Percentiles rank a stretch among this genome's conserved stretches.
phyloP scores from a whole-genome alignment of 2,888 invertebrate species.

The Cephus spinipes region DNA sequence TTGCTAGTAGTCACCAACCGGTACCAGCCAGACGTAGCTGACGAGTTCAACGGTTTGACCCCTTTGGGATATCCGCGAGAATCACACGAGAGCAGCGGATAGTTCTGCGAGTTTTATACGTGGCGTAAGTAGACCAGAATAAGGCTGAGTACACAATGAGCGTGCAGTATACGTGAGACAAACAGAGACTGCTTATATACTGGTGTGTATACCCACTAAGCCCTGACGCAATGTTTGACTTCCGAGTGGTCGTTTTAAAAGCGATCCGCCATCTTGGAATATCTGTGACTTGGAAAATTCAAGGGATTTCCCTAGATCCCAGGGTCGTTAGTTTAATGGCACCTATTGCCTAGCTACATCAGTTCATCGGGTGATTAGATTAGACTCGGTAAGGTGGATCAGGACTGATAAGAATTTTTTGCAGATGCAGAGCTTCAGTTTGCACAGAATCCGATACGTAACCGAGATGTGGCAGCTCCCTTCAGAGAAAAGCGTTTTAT shows the following conservation, averaged over 20 bases:
- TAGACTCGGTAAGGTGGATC: neutral
- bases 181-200: constrained; percentile 1
- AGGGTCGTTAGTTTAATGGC: neutral
- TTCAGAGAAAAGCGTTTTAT: constrained; percentile 36
- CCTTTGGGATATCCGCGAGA: neutral
- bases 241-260: neutral
- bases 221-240: constrained; percentile 4
- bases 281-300: neutral
- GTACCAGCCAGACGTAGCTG: neutral
- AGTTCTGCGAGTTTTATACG: constrained; percentile 1
- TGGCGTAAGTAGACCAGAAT: constrained; percentile 4
- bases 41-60: neutral
- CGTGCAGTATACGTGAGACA: constrained; percentile 3
- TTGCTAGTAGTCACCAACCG: neutral
- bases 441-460: constrained; percentile 35
- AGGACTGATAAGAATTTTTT: neutral
- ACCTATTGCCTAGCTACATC: neutral
- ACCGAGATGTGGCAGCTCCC: constrained; percentile 30
- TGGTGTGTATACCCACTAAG: neutral
- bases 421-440: neutral
- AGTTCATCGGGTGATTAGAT: neutral
- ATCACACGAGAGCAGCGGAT: neutral
- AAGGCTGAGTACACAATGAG: constrained; percentile 10
- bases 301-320: neutral
- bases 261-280: neutral